Percentiles rank a stretch among this genome's conserved stretches.
Evolutionary conservation across 2,888 invertebrate species (phyloP).

Genomic region (Epicampocera succincta): DNA sequence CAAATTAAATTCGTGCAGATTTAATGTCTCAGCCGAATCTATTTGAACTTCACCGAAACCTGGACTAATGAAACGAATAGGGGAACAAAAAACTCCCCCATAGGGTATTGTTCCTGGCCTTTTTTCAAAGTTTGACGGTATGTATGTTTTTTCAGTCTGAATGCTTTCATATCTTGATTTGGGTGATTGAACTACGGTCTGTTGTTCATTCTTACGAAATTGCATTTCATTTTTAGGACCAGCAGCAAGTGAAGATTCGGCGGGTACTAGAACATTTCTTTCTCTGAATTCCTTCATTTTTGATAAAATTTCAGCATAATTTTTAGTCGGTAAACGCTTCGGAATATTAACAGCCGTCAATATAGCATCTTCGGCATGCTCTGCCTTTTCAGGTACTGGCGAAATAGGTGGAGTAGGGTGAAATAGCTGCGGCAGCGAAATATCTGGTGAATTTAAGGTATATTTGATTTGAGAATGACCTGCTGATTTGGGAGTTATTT

Average conservation of each 20-base stretch:
- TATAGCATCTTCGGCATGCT: constrained; percentile 10
- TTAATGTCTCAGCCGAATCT: not conserved
- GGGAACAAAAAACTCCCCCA: constrained; percentile 41
- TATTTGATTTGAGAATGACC: constrained; percentile 24
- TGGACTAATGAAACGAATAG: constrained; percentile 48
- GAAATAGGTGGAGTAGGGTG: constrained; percentile 28
- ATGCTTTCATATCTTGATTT: constrained; percentile 44
- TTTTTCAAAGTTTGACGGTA: not conserved
- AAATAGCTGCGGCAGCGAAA: constrained; percentile 55
- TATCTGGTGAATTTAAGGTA: constrained; percentile 2
- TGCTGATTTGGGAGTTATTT: constrained; percentile 31
- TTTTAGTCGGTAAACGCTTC: constrained; percentile 7
- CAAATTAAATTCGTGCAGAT: not conserved
- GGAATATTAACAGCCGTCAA: constrained; percentile 1
- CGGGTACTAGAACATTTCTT: constrained; percentile 15
- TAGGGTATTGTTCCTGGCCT: not conserved
- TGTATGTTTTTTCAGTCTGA: not conserved
- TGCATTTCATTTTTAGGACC: constrained; percentile 44
- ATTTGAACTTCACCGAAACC: not conserved
- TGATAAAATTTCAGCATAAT: constrained; percentile 32
- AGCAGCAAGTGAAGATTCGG: constrained; percentile 38
- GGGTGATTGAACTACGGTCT: constrained; percentile 24
- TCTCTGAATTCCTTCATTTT: constrained; percentile 43
- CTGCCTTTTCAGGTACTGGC: constrained; percentile 6
- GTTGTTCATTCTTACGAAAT: not conserved